Conservation (phyloP, 2,888 invertebrate species). For the Meliscaeva auricollis region DNA sequence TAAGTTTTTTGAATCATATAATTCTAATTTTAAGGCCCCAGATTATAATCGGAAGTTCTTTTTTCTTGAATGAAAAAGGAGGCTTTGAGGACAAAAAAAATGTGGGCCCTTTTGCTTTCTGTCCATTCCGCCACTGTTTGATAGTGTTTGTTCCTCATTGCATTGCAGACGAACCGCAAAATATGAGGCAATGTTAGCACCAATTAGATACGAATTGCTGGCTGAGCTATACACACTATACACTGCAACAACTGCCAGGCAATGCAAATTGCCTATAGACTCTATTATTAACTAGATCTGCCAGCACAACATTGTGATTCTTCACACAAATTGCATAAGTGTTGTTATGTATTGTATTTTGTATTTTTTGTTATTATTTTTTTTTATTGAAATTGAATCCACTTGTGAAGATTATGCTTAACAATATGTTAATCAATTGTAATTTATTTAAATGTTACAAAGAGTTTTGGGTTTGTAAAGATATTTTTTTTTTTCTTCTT, state of each 20-base stretch:
- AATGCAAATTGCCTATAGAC: constrained; percentile 71
- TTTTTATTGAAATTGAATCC: constrained; percentile 62
- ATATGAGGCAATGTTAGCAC: constrained; percentile 73
- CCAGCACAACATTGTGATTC: constrained; percentile 68
- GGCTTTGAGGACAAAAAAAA: too few relatives aligned
- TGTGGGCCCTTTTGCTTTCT: too few relatives aligned
- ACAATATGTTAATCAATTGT: constrained; percentile 73
- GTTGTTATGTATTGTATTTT: constrained; percentile 16
- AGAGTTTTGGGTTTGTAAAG: constrained; percentile 36
- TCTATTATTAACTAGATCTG: constrained; percentile 70
- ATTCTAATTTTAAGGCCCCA: too few relatives aligned
- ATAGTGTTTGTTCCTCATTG: constrained; percentile 35
- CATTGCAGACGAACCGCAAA: constrained; percentile 68
- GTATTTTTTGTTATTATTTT: not conserved
- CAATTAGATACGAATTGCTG: constrained; percentile 68
- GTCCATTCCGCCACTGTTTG: not conserved
- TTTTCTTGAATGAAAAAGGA: too few relatives aligned
- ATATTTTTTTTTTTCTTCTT: not conserved
- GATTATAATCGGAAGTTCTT: too few relatives aligned
- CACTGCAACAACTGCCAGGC: constrained; percentile 1
- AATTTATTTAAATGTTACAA: constrained; percentile 65
- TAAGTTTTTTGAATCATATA: too few relatives aligned
- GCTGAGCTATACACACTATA: constrained; percentile 31
- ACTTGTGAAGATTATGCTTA: constrained; percentile 63
- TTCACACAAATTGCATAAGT: constrained; percentile 75